Evolutionary conservation across 2,113 vertebrate species (phyloP).

Genomic region (Opisthocomus hoazin): DNA sequence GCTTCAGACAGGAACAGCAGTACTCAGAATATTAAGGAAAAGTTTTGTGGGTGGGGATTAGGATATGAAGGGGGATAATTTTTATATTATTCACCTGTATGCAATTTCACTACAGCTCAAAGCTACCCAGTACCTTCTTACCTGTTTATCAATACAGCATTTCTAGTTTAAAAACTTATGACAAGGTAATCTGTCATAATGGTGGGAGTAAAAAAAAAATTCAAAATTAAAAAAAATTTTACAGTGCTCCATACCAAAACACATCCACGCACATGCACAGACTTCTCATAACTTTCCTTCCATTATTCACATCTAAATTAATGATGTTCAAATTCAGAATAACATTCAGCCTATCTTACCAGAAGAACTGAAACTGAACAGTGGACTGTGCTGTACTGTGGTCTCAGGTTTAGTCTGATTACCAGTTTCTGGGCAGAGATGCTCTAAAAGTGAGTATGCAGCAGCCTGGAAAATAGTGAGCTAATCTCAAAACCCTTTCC

Average conservation of each 20-base stretch:
- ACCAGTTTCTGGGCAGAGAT: not conserved
- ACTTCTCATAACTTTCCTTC: not conserved
- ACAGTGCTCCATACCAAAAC: not conserved
- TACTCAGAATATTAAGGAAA: not conserved
- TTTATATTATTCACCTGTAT: not conserved
- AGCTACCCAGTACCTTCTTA: not conserved
- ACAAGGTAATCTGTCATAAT: not conserved
- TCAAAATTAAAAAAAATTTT: not conserved
- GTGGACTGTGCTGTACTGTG: not conserved
- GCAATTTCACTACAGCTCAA: not conserved
- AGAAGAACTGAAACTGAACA: not conserved
- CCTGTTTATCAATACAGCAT: not conserved
- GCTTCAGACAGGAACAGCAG: not conserved
- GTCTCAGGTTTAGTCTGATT: not conserved
- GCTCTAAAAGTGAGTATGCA: not conserved
- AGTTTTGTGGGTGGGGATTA: not conserved
- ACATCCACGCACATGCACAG: not conserved
- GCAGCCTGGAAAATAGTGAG: not conserved
- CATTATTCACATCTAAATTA: not conserved
- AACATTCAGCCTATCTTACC: not conserved
- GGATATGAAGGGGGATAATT: not conserved
- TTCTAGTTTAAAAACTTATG: not conserved
- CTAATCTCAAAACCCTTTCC: not conserved
- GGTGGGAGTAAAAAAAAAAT: not conserved
- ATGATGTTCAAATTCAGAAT: not conserved